Conservation (phyloP, 2,797 vertebrate genomes). For the Melanotaenia nigrans region DNA sequence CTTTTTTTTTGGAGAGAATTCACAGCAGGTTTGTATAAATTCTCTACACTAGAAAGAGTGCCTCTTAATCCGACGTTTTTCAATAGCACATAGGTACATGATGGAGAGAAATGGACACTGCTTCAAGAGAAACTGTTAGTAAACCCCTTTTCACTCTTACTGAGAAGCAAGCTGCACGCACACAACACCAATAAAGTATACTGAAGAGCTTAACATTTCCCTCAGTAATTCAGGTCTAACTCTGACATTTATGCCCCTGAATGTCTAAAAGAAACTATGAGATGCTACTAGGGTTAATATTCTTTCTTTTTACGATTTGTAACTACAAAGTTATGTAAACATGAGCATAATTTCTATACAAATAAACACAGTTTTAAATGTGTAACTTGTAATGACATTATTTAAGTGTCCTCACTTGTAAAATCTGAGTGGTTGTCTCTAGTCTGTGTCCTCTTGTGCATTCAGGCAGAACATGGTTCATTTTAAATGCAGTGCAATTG, state of each 20-base stretch:
- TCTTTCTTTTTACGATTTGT: constrained; percentile 81
- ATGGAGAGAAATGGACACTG: constrained; percentile 58
- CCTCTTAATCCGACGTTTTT: constrained; percentile 57
- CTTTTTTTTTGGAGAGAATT: constrained; percentile 74
- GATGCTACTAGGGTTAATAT: constrained; percentile 81
- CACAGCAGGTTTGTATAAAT: constrained; percentile 77
- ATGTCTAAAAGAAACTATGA: constrained; percentile 69
- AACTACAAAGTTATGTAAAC: constrained; percentile 80
- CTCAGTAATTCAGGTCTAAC: constrained; percentile 70
- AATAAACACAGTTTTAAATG: constrained; percentile 83
- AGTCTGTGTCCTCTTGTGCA: background rate
- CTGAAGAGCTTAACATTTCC: constrained; percentile 76
- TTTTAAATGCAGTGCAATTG: background rate
- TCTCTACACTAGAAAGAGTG: constrained; percentile 62
- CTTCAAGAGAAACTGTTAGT: constrained; percentile 43
- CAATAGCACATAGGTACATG: constrained; percentile 57
- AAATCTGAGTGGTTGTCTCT: background rate
- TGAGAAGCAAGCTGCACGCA: constrained; percentile 58
- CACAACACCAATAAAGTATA: constrained; percentile 50
- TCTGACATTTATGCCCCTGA: constrained; percentile 62
- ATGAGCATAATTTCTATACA: constrained; percentile 83
- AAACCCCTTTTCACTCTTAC: constrained; percentile 46
- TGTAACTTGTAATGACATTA: constrained; percentile 46
- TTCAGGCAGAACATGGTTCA: background rate
- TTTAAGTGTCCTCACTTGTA: constrained; percentile 12